Base-by-base conservation (phyloP, 2,888 invertebrate species). In the Nineta flava region DNA sequence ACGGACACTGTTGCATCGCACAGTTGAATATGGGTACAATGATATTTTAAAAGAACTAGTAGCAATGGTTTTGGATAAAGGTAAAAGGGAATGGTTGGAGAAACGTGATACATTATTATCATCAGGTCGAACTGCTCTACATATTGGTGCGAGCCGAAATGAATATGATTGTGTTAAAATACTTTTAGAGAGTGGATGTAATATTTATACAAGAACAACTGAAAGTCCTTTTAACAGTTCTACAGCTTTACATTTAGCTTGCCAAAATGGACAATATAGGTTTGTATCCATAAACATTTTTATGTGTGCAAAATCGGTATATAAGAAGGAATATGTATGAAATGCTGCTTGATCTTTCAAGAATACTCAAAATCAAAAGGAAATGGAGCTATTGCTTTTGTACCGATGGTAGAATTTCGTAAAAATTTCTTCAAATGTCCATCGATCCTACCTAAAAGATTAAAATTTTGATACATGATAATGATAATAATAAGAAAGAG, bases 1-100 rank as follows among this genome's bases (percentile, higher is more conserved):
- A 19, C 62, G 70, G 0, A 79, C 74, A 40, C 71, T 79, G 45
- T 63, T 80, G n/a, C 79, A 79, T 54, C 62, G 74, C 51, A 77
- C 79, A 34, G 72, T 77, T 40, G 73, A 72, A 55, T 60, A 68
- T 54, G 76, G 77, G 0, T 68, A 74, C 51, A 55, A 67, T 15
- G 70, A 72, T 49, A 74, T 77, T 57, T 67, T 80, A 9, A 69
- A 69, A 58, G 61, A 67, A 19, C 62, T 80, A 42, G 57, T 79
- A 26, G 66, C 68, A 58, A 59, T 68, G 59, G 60, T 73, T 59
- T 19, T 65, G 64, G 45, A 63, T 59, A 60, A 70, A 62, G 54
- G 59, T 15, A 56, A 68, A 15, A n/a, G 13, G 10, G 12, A 31
- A 9, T 46, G 32, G 16, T 16, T 46, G 26, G 32, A 46, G 6